Evolutionary conservation across 2,797 vertebrate species (phyloP), one percentile per base, ranked within the genome.

Genomic region (Peromyscus attwateri): DNA sequence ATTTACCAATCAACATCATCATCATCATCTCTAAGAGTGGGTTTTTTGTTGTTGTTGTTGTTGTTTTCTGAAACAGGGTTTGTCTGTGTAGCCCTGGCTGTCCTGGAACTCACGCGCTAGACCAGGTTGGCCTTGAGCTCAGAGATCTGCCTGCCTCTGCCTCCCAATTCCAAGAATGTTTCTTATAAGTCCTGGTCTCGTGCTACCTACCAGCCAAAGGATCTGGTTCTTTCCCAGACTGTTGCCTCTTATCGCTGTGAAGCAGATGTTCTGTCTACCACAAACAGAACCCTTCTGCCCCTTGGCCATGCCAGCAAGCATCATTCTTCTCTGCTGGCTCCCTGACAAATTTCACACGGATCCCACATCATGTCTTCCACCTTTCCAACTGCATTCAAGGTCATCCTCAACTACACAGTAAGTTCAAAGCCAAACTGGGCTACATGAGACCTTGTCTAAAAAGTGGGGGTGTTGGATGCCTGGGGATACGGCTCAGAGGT

Each of bases 291-390:
- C 43, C 43, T 81, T 92, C n/a, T 31, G 29, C 52, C 76, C 34
- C 25, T 80, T n/a, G 46, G 55, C 52, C 89, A 91, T 12, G 46
- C 40, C 92, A 89, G 3, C 17, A 73, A 62, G 71, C 68, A 73
- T 75, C 64, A 64, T 60, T 97, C 7, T 81, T 31, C 82, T 93
- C 79, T 64, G 87, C 11, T 85, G 77, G 66, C 37, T 85, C 94
- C 66, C 55, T 10, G 1, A 52, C 16, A 91, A 60, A 89, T 94
- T 80, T 96, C 87, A 93, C 43, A 19, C 49, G 62, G 91, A 1
- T 43, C 37, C 52, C 29, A 77, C 43, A 89, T 75, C 62, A 80
- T 92, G 27, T 91, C 60, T 81, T 43, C 46, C 57, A 64, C 62
- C 49, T 80, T 87, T 92, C n/a, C 19, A 70, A 49, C 70, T n/a